These are phyloP conservation scores for Pelvicachromis taeniatus DNA, from an alignment of 2,113 vertebrate genomes.

Conservation along the genomic window DNA sequence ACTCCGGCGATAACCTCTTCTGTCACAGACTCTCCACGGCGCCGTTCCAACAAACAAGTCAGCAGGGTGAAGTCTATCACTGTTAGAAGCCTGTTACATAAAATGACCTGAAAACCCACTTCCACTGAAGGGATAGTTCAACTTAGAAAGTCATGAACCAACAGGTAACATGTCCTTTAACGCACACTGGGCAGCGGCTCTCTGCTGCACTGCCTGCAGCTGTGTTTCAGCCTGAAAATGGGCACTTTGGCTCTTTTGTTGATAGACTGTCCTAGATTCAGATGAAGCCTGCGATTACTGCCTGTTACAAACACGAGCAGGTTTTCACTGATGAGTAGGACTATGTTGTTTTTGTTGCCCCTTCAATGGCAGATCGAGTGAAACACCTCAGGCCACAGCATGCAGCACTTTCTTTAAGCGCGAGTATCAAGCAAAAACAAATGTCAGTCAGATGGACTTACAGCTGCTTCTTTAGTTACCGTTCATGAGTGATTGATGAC, in stretches of 20 bases:
- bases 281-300: neutral
- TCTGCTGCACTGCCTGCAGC: slow-evolving; percentile 29
- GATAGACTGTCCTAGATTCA: slow-evolving; percentile 52
- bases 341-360: neutral
- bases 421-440: slow-evolving; percentile 14
- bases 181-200: slow-evolving; percentile 11
- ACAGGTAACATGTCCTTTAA: slow-evolving; percentile 62
- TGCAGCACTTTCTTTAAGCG: slow-evolving; percentile 1
- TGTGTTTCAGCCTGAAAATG: slow-evolving; percentile 39
- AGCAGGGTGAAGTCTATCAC: slow-evolving; percentile 27
- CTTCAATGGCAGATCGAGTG: neutral
- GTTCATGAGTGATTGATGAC: slow-evolving; percentile 64
- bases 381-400: neutral
- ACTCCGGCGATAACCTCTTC: slow-evolving; percentile 5
- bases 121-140: slow-evolving; percentile 48
- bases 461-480: slow-evolving; percentile 45
- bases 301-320: neutral
- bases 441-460: slow-evolving; percentile 11
- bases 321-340: neutral
- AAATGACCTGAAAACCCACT: slow-evolving; percentile 72
- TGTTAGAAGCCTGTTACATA: slow-evolving; percentile 41
- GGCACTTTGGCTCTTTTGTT: slow-evolving; percentile 35
- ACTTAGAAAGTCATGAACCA: slow-evolving; percentile 64
- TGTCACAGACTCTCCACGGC: neutral
- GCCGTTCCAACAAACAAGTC: slow-evolving; percentile 32